phyloP scores from a whole-genome alignment of 2,113 vertebrate species.

The Scortum barcoo region DNA sequence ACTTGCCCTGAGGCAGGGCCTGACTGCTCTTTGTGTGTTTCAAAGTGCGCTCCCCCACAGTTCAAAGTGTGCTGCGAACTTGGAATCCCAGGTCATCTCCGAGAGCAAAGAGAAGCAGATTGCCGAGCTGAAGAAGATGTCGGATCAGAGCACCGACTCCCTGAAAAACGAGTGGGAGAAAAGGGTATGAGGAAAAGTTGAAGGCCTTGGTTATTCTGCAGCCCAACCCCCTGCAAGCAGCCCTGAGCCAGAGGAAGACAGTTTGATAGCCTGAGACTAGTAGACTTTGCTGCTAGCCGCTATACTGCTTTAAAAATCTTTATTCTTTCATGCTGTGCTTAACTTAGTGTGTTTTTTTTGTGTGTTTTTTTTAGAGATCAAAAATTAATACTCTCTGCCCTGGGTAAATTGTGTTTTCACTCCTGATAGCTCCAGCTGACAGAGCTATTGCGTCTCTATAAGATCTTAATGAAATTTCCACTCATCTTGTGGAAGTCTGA shows the following conservation, averaged over 20 bases:
- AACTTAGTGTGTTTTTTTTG: constrained; percentile 28
- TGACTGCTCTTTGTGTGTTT: constrained; percentile 48
- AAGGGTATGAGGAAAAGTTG: constrained; percentile 86
- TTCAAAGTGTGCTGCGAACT: constrained; percentile 92
- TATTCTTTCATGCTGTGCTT: constrained; percentile 51
- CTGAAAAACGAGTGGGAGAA: constrained; percentile 96
- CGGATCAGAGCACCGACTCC: constrained; percentile 89
- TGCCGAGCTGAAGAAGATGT: constrained; percentile 92
- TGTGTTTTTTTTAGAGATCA: constrained; percentile 20
- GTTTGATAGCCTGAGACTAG: constrained; percentile 55
- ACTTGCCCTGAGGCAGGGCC: constrained; percentile 54
- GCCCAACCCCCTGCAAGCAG: constrained; percentile 40
- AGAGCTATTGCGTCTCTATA: constrained; percentile 24
- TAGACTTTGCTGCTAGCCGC: constrained; percentile 41
- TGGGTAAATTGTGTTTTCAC: constrained; percentile 54
- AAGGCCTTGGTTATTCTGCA: constrained; percentile 53
- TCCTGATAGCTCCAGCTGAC: constrained; percentile 38
- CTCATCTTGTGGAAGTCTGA: constrained; percentile 14
- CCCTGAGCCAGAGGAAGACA: constrained; percentile 55
- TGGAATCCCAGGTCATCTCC: constrained; percentile 91
- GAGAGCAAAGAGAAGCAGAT: constrained; percentile 96
- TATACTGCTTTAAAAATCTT: constrained; percentile 16
- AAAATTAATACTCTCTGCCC: constrained; percentile 49
- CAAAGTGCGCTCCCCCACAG: constrained; percentile 81
- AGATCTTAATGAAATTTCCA: constrained; percentile 53